Evolutionary conservation across 2,113 vertebrate species (phyloP), one percentile per base, ranked within the genome.

Genomic region (Hydrolagus affinis): DNA sequence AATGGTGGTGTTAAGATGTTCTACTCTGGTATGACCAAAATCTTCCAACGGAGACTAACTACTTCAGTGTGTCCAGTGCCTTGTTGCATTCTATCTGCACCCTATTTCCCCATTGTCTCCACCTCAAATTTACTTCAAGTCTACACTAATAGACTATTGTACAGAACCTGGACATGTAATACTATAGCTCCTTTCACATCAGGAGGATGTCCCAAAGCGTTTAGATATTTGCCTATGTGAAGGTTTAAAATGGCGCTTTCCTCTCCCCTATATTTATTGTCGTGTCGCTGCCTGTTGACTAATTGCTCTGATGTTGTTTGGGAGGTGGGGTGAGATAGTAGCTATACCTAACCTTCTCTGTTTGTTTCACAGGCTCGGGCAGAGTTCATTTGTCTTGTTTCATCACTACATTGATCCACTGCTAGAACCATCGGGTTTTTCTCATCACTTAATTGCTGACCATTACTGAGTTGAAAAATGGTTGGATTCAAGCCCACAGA

Each of bases 401-500:
- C 73, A 28, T 88, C 66, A 85, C 72, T 85, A 86, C 77, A 70
- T 60, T 9, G 0, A 28, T 32, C 11, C 0, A 17, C 30, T 66
- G 69, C 17, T n/a, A 78, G 12, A 60, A 4, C 4, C 21, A 0
- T n/a, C 14, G 0, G 0, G 0, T 2, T 8, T 62, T 3, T 3
- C 8, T 8, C 0, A 0, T 25, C 19, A 14, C 32, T 70, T 71
- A 19, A 56, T 23, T n/a, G 64, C 56, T 72, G 23, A 70, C 57
- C 69, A 3, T 30, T 25, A 71, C 44, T n/a, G 21, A 19, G n/a
- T 23, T 75, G 64, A 85, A 30, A 30, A 0, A 96, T 96, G 94
- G 93, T 89, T 70, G 91, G 87, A 66, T 88, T 91, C 75, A 88
- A 89, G 76, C 86, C 88, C 56, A 87, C 90, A 0, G 94, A 96